These are phyloP conservation scores for Eulemur mongoz DNA, from an alignment of 2,797 vertebrate species.

Conservation along the genomic window DNA sequence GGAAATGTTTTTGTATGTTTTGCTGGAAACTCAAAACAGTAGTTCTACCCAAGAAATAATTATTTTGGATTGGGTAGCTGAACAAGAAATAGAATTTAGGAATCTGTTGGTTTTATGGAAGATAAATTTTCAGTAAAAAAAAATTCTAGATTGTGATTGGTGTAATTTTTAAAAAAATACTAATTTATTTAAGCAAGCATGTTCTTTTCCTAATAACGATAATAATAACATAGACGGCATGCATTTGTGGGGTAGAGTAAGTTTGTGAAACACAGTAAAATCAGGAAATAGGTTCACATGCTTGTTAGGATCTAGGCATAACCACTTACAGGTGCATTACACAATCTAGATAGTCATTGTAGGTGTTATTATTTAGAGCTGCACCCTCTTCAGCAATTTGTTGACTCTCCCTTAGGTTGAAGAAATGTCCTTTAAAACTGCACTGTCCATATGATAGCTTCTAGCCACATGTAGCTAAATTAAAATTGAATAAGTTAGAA, in stretches of 20 bases:
- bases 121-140: not conserved
- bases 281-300: not conserved
- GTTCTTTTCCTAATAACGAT: not conserved
- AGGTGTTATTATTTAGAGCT: not conserved
- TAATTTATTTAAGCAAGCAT: not conserved
- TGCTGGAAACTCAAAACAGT: conserved; percentile 7
- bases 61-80: not conserved
- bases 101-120: not conserved
- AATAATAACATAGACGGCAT: not conserved
- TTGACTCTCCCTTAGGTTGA: not conserved
- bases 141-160: not conserved
- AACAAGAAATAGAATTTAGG: conserved; percentile 33
- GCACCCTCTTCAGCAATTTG: not conserved
- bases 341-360: not conserved
- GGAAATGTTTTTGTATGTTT: not conserved
- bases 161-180: not conserved
- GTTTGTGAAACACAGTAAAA: not conserved
- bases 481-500: conserved; percentile 13
- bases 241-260: not conserved
- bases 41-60: not conserved
- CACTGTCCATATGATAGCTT: not conserved
- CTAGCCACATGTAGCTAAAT: not conserved
- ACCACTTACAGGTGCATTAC: not conserved
- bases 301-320: not conserved
- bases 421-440: not conserved